Conservation (phyloP, 2,797 vertebrate genomes). For the Bucorvus abyssinicus region DNA sequence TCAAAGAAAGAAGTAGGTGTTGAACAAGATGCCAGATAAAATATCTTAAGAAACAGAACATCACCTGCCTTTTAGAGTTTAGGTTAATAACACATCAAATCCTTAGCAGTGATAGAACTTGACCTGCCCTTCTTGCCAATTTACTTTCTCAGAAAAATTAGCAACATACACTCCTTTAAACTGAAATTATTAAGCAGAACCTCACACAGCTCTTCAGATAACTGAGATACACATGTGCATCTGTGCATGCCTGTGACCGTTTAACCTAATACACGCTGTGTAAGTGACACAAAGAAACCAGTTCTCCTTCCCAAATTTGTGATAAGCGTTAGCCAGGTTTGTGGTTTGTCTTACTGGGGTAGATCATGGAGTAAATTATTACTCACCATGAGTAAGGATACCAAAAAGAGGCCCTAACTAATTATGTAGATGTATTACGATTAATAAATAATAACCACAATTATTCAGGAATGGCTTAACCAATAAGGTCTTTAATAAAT, state of each 20-base stretch:
- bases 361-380: background rate
- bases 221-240: background rate
- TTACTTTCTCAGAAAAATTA: background rate
- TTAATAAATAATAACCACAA: conserved; percentile 59
- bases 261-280: background rate
- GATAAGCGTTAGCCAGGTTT: background rate
- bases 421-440: conserved; percentile 16
- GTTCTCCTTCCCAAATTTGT: background rate
- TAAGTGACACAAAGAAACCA: background rate
- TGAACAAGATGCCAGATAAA: background rate
- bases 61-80: background rate
- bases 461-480: conserved; percentile 52
- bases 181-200: background rate
- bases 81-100: background rate
- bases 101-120: background rate
- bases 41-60: background rate
- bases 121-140: background rate
- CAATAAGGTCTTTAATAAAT: conserved; percentile 60
- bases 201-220: background rate
- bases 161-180: background rate
- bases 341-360: conserved; percentile 5
- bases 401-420: conserved; percentile 34
- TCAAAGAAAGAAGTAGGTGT: background rate
- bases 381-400: background rate
- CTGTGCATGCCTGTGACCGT: background rate